Evolutionary conservation across 2,888 invertebrate species (phyloP).

Genomic region (Hypomecis punctinalis): DNA sequence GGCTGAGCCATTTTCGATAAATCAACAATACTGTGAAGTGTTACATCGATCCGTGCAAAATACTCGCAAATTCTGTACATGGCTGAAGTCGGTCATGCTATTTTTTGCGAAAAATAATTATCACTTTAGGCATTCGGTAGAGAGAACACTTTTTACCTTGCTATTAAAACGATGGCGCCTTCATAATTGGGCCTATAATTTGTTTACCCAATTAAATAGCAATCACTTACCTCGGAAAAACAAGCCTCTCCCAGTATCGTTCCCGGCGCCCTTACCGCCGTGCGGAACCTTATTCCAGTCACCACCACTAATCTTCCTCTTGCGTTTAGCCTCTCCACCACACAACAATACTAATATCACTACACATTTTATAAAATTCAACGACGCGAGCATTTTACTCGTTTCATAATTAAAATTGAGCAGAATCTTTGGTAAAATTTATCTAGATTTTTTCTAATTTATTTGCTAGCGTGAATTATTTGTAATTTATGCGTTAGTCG

Average conservation of each 20-base stretch:
- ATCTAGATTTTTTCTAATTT: constrained; percentile 24
- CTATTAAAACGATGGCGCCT: too few species aligned
- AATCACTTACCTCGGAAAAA: constrained; percentile 57
- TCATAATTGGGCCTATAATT: too few species aligned
- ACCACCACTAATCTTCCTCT: constrained; percentile 52
- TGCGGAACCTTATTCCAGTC: constrained; percentile 31
- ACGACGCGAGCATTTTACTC: constrained; percentile 70
- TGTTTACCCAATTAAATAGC: not conserved
- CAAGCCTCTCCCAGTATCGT: constrained; percentile 59
- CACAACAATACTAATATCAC: constrained; percentile 56
- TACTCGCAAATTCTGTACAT: too few species aligned
- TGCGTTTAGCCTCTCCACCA: constrained; percentile 54
- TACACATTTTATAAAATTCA: constrained; percentile 56
- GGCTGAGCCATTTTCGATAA: too few species aligned
- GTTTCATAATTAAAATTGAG: constrained; percentile 66
- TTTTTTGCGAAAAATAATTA: too few species aligned
- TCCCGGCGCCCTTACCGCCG: constrained; percentile 39
- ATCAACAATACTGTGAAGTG: too few species aligned
- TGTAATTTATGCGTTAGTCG: constrained; percentile 24
- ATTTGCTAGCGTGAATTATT: constrained; percentile 13
- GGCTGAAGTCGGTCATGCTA: too few species aligned
- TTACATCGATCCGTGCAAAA: too few species aligned
- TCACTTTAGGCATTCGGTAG: too few species aligned
- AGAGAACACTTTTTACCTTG: too few species aligned
- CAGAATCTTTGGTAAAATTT: constrained; percentile 54